Conservation (phyloP, 2,888 invertebrate genomes). For the Acrobasis repandana region DNA sequence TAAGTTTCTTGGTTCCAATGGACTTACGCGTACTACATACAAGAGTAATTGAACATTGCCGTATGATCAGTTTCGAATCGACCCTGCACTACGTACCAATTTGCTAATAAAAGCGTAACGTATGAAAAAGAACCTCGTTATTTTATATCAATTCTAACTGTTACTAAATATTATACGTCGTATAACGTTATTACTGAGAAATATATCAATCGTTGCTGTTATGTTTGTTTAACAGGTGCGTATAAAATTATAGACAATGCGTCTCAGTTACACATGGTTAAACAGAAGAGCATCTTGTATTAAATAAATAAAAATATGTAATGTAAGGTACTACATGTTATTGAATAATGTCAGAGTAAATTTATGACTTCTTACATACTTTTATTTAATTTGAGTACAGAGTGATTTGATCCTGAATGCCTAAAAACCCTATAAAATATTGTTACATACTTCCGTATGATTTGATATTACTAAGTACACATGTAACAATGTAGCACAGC, state of each 20-base stretch:
- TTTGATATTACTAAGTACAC: background rate
- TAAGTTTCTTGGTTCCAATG: no score
- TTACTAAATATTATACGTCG: slow-evolving; percentile 22
- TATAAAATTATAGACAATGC: slow-evolving; percentile 1
- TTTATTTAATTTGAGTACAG: no score
- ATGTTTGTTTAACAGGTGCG: background rate
- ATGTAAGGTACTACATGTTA: background rate
- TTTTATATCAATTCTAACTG: slow-evolving; percentile 25
- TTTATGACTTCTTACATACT: no score
- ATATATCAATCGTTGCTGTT: background rate
- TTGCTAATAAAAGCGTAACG: slow-evolving; percentile 15
- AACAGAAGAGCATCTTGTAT: background rate
- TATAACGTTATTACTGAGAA: slow-evolving; percentile 6
- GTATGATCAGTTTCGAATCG: background rate
- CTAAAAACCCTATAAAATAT: no score
- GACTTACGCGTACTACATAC: no score
- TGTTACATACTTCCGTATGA: background rate
- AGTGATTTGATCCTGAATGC: no score
- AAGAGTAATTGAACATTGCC: no score
- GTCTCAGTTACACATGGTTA: slow-evolving; percentile 7
- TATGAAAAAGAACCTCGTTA: slow-evolving; percentile 31
- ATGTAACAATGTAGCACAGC: no score
- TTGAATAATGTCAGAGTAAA: no score
- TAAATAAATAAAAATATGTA: background rate
- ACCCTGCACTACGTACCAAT: background rate